Evolutionary conservation across 2,888 invertebrate genomes (phyloP), one percentile per base, ranked within the genome.

Genomic region (Diploptera punctata): DNA sequence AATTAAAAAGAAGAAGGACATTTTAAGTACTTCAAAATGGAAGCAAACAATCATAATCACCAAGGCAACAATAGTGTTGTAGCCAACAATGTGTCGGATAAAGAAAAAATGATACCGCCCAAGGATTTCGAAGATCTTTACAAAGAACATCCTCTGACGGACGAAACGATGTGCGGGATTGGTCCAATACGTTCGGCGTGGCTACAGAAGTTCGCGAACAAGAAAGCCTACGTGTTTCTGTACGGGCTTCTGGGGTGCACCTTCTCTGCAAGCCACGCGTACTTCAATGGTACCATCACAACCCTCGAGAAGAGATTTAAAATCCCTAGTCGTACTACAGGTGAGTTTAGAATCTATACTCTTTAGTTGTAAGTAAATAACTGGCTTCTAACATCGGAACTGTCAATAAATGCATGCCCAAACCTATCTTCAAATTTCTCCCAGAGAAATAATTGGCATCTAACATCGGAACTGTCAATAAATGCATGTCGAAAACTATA

Each of bases 271-370:
- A 88, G 89, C 73, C 91, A 88, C 78, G 88, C 91, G 3, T 91
- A 91, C 79, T 91, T 90, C 77, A 90, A 89, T 78, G 91, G 91
- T n/a, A 91, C 90, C 31, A 90, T 91, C 73, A 91, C 91, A 67
- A 91, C 91, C 2, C 84, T 91, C 75, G 91, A 91, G 81, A 91
- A 91, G 79, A 84, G 91, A 76, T 91, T 90, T 79, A 91, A 90
- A 81, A 91, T 91, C 78, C 90, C 91, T 18, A 91, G 90, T 47
- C 87, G 87, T 80, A 91, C 90, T 29, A 90, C 90, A 76, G 91
- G 89, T 88, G 78, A 82, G 80, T 33, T 33, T n/a, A n/a, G n/a
- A n/a, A n/a, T n/a, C n/a, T n/a, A n/a, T n/a, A n/a, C n/a, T n/a
- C n/a, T n/a, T n/a, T n/a, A n/a, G n/a, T n/a, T n/a, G n/a, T n/a